Conservation (phyloP, 2,113 vertebrate genomes). For the Thoracochromis brauschi region DNA sequence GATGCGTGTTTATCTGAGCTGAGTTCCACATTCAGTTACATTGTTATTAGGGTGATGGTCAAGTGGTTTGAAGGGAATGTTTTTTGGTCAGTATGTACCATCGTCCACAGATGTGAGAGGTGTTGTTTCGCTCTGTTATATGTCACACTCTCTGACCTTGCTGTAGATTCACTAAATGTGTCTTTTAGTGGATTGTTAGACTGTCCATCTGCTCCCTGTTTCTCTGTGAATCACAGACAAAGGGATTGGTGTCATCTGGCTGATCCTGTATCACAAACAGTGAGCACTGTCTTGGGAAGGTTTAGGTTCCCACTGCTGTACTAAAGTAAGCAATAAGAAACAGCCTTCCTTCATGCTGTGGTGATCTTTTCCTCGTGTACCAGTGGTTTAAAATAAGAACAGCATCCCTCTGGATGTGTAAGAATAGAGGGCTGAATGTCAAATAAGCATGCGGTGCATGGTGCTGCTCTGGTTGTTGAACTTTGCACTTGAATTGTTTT, state of each 20-base stretch:
- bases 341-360: not conserved
- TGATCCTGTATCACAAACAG: not conserved
- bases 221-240: not conserved
- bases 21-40: not conserved
- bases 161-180: not conserved
- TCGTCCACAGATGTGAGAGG: not conserved
- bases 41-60: not conserved
- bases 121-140: not conserved
- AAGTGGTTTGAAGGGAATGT: not conserved
- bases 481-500: not conserved
- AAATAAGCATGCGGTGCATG: fast-evolving
- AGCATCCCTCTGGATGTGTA: not conserved
- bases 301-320: not conserved
- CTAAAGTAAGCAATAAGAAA: not conserved
- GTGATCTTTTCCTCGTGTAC: not conserved
- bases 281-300: not conserved
- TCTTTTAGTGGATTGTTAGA: not conserved
- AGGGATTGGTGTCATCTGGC: not conserved
- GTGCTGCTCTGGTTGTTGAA: not conserved
- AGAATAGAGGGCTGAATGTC: not conserved
- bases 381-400: not conserved
- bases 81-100: not conserved
- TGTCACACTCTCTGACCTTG: not conserved
- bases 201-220: not conserved
- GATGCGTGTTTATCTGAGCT: not conserved